A percentile compares a stretch with the other conserved stretches of the same genome.
These are phyloP conservation scores for Loriculus beryllinus DNA, from an alignment of 2,797 vertebrate genomes.

Conservation along the genomic window DNA sequence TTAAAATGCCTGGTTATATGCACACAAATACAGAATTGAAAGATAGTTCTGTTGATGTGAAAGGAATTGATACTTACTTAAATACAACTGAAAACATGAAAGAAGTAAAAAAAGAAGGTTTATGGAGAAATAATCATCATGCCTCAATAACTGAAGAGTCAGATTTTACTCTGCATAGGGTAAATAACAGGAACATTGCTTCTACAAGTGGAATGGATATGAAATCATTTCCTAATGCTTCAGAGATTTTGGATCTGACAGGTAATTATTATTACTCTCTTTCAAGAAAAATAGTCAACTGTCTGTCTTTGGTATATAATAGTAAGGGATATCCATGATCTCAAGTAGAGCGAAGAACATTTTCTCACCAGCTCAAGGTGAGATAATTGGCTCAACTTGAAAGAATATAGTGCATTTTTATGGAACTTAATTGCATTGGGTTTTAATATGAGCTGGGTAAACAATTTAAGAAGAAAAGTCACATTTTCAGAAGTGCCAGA, in stretches of 20 bases:
- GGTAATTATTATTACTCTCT: constrained; percentile 65
- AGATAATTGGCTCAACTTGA: background rate
- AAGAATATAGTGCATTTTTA: background rate
- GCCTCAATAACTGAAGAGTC: constrained; percentile 36
- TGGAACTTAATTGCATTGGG: background rate
- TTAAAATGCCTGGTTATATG: constrained; percentile 60
- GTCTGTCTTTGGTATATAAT: background rate
- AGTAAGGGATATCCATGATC: background rate
- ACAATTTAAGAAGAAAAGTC: background rate
- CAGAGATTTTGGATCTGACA: constrained; percentile 57
- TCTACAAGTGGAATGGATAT: constrained; percentile 55
- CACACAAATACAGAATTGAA: constrained; percentile 24
- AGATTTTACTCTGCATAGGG: constrained; percentile 25
- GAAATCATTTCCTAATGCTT: constrained; percentile 55
- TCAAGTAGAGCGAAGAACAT: background rate
- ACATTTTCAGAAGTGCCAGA: background rate
- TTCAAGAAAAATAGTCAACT: background rate
- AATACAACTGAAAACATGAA: constrained; percentile 28
- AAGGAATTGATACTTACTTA: background rate
- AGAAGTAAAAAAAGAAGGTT: constrained; percentile 44
- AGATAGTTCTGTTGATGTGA: background rate
- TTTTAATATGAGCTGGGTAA: background rate
- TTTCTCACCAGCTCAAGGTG: background rate
- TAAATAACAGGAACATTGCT: constrained; percentile 25
- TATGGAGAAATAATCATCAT: constrained; percentile 30